Evolutionary conservation across 2,113 vertebrate species (phyloP), one percentile per base, ranked within the genome.

Genomic region (Egretta garzetta): DNA sequence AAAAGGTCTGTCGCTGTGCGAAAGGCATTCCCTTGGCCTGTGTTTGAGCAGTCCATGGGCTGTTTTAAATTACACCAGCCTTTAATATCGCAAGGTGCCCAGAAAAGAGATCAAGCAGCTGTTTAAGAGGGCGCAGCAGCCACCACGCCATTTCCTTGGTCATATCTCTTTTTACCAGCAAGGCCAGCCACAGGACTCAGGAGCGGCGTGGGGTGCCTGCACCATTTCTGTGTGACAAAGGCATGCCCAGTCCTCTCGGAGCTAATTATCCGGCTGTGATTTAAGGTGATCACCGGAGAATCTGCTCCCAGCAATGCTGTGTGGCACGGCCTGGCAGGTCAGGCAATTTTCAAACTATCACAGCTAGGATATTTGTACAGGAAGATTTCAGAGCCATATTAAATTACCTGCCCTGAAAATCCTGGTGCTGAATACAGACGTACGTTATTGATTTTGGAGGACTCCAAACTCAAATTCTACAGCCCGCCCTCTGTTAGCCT

Each of bases 391-490:
- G 71, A 92, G 45, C 77, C 70, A 32, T 90, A 90, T 90, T 94
- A 82, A 95, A 96, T 93, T 94, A 70, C 83, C 70, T 71, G 58
- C 80, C 53, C 32, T 85, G 77, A 83, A 94, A 95, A 86, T 74
- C 35, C 80, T 88, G 66, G 33, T 91, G 74, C 49, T 93, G 92
- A 94, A 91, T 95, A 72, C 87, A 76, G 81, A 85, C 26, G 3
- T 21, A 53, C 1, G 0, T 86, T 96, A 96, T 94, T 68, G 93
- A 96, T 94, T 96, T 91, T 87, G 43, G n/a, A 89, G 80, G 52
- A 88, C 63, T 92, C 56, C 43, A 70, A 66, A 80, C 6, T 47
- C 49, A 59, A 80, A 80, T 39, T 80, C 62, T 45, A 45, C 58
- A 60, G 53, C 12, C 58, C 1, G 0, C 33, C 66, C 59, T 58